Percentiles rank a stretch among this genome's conserved stretches.
These are phyloP conservation scores for Antedon mediterranea DNA, from an alignment of 53 echinoderm and acorn worm species.

Conservation along the genomic window DNA sequence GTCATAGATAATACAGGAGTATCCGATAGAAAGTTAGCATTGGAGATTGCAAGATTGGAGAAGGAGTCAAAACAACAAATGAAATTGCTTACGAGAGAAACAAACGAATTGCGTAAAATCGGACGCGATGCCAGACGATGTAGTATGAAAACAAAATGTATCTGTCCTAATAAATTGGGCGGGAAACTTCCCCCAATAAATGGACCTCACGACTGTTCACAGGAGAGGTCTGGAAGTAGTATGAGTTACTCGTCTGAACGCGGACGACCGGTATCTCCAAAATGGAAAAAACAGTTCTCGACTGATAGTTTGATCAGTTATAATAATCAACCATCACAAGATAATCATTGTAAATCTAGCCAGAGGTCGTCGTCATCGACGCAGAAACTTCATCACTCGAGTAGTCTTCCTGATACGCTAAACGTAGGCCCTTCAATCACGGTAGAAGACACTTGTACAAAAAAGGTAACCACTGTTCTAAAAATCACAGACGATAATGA, in stretches of 20 bases:
- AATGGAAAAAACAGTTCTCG: not conserved
- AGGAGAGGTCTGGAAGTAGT: not conserved
- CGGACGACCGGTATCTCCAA: not conserved
- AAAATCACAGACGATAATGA: not conserved
- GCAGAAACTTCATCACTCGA: not conserved
- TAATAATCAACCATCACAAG: not conserved
- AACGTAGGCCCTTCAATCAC: not conserved
- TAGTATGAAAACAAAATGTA: not conserved
- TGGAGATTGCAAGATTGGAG: constrained; percentile 34
- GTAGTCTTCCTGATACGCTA: not conserved
- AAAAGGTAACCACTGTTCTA: not conserved
- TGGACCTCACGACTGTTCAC: not conserved
- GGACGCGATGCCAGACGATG: constrained; percentile 10
- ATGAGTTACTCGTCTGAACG: not conserved
- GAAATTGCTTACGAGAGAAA: constrained; percentile 35
- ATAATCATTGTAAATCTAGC: not conserved
- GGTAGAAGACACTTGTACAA: not conserved
- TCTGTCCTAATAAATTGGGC: not conserved
- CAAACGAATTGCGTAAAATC: constrained; percentile 26
- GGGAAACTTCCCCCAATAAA: not conserved
- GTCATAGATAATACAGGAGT: constrained; percentile 32
- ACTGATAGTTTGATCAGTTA: not conserved
- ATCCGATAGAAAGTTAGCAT: constrained; percentile 37
- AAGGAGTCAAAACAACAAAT: constrained; percentile 38
- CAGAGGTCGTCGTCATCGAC: not conserved